A percentile compares a stretch with the other conserved stretches of the same genome.
Evolutionary conservation across 1,140 invertebrate genomes (phyloP).

Genomic region (Drosophila murphyi): DNA sequence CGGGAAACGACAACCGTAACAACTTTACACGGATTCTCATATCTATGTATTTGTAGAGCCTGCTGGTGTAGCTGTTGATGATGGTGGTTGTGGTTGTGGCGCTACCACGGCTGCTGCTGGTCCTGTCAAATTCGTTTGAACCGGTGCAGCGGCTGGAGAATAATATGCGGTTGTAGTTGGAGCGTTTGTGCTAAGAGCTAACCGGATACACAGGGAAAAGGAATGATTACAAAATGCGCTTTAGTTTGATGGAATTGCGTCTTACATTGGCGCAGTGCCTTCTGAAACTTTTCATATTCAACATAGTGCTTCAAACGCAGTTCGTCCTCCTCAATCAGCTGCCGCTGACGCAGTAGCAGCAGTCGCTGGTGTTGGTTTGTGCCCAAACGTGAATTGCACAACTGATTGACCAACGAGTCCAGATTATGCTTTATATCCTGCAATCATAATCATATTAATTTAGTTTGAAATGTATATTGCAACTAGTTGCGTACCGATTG

Average conservation of each 20-base stretch:
- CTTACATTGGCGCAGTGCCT: slow-evolving; percentile 80
- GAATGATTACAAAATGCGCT: neutral
- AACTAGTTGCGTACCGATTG: slow-evolving; percentile 69
- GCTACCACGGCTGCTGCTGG: slow-evolving; percentile 36
- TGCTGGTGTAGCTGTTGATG: slow-evolving; percentile 60
- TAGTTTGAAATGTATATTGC: neutral
- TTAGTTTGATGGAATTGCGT: neutral
- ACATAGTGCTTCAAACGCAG: slow-evolving; percentile 83
- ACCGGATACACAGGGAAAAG: neutral
- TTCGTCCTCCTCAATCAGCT: slow-evolving; percentile 84
- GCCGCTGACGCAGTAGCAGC: slow-evolving; percentile 78
- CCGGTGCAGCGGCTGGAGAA: slow-evolving; percentile 66
- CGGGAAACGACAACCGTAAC: slow-evolving; percentile 35
- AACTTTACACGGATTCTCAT: slow-evolving; percentile 23
- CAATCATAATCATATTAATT: neutral
- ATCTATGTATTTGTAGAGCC: slow-evolving; percentile 66
- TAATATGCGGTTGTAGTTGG: slow-evolving; percentile 68
- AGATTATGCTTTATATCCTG: slow-evolving; percentile 84
- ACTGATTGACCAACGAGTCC: slow-evolving; percentile 78
- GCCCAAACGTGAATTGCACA: slow-evolving; percentile 79
- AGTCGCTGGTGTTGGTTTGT: slow-evolving; percentile 83
- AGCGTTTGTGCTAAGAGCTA: slow-evolving; percentile 79
- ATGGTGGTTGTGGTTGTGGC: slow-evolving; percentile 33
- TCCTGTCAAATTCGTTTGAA: slow-evolving; percentile 67
- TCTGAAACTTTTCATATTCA: slow-evolving; percentile 84